These are phyloP conservation scores for Eueremaeus valkanovi DNA, from an alignment of 2,888 invertebrate species.

Conservation along the genomic window DNA sequence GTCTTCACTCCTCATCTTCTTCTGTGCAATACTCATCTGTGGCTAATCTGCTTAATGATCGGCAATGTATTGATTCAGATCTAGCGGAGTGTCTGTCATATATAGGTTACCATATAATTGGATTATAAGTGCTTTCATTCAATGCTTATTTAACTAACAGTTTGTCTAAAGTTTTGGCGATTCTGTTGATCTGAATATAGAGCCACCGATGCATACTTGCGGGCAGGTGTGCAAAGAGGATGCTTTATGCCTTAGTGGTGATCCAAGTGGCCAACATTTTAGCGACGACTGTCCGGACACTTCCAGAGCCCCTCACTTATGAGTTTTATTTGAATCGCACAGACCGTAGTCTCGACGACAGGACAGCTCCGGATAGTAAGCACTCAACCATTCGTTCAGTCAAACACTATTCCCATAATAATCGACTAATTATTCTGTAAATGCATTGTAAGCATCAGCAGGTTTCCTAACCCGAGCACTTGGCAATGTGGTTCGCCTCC, in stretches of 20 bases:
- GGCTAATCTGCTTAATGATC: not conserved
- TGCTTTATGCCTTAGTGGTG: slow-evolving; percentile 39
- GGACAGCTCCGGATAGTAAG: slow-evolving; percentile 42
- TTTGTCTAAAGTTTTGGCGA: slow-evolving; percentile 14
- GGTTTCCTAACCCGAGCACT: slow-evolving; percentile 41
- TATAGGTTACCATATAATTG: slow-evolving; percentile 24
- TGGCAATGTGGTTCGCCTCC: slow-evolving; percentile 43
- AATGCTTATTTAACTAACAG: not conserved
- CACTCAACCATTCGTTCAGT: not conserved
- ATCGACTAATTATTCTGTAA: not conserved
- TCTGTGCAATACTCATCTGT: slow-evolving; percentile 3
- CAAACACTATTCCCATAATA: too few relatives aligned
- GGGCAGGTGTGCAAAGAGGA: slow-evolving; percentile 38
- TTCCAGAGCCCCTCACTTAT: slow-evolving; percentile 25
- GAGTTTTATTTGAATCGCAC: slow-evolving; percentile 19
- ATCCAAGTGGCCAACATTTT: slow-evolving; percentile 39
- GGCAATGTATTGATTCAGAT: not conserved
- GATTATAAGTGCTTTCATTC: slow-evolving; percentile 17
- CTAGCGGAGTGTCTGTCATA: not conserved
- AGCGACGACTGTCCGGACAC: not conserved
- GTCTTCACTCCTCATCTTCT: not conserved
- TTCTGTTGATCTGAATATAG: slow-evolving; percentile 8
- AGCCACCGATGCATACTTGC: slow-evolving; percentile 38
- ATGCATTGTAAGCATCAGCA: slow-evolving; percentile 36
- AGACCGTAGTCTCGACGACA: slow-evolving; percentile 10